These are phyloP conservation scores for Festucalex cinctus DNA, from an alignment of 2,113 vertebrate genomes.

Conservation along the genomic window DNA sequence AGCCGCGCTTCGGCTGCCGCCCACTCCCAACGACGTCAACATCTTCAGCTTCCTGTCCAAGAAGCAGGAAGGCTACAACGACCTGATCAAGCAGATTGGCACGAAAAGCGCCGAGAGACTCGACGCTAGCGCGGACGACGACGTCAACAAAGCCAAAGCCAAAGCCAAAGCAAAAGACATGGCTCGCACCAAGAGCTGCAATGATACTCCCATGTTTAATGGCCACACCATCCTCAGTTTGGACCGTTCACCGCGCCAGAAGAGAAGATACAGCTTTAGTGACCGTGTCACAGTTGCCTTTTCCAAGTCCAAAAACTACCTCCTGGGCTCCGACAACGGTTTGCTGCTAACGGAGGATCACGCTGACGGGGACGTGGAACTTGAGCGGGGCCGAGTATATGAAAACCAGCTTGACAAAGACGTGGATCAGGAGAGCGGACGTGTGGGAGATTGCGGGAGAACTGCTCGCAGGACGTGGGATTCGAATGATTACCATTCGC, in stretches of 20 bases:
- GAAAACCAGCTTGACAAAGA: slow-evolving; percentile 93
- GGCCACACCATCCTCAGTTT: slow-evolving; percentile 70
- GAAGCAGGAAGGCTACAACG: slow-evolving; percentile 92
- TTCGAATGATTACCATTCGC: slow-evolving; percentile 80
- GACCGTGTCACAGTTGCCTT: slow-evolving; percentile 84
- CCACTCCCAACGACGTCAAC: slow-evolving; percentile 82
- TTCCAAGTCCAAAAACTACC: slow-evolving; percentile 82
- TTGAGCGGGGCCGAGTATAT: slow-evolving; percentile 61
- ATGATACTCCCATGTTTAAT: slow-evolving; percentile 42
- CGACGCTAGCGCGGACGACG: slow-evolving; percentile 43
- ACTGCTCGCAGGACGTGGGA: slow-evolving; percentile 75
- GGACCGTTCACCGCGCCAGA: slow-evolving; percentile 71
- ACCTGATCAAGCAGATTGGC: slow-evolving; percentile 94
- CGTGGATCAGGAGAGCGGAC: slow-evolving; percentile 70
- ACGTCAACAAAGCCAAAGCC: slow-evolving; percentile 29
- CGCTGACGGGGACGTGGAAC: slow-evolving; percentile 58
- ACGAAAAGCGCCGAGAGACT: slow-evolving; percentile 66
- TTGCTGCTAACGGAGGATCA: slow-evolving; percentile 73
- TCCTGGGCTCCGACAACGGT: slow-evolving; percentile 78
- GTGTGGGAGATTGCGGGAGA: slow-evolving; percentile 29
- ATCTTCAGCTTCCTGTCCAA: slow-evolving; percentile 95
- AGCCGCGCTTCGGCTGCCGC: slow-evolving; percentile 68
- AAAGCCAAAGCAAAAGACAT: slow-evolving; percentile 52
- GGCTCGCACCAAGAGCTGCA: slow-evolving; percentile 69
- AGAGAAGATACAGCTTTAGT: slow-evolving; percentile 75